These are phyloP conservation scores for Oncorhynchus keta DNA, from an alignment of 2,113 vertebrate species.

Conservation along the genomic window DNA sequence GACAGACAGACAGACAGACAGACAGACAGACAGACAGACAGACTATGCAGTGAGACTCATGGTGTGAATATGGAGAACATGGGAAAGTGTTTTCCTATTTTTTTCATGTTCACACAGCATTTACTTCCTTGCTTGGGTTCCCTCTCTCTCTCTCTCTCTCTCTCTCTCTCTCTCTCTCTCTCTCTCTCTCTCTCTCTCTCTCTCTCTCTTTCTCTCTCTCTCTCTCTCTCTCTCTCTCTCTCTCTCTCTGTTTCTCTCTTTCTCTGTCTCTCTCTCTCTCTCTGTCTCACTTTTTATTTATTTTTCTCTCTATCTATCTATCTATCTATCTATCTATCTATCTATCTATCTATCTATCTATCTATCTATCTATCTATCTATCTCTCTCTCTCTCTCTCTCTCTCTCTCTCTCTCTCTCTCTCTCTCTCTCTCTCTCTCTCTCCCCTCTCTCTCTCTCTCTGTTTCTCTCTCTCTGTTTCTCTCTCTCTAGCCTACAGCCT, in stretches of 20 bases:
- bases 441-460: background rate
- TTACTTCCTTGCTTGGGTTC: too few relatives aligned
- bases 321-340: background rate
- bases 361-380: background rate
- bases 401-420: slow-evolving; percentile 3
- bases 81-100: background rate
- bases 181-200: background rate
- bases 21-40: slow-evolving; percentile 7
- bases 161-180: background rate
- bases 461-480: background rate
- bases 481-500: slow-evolving; percentile 46
- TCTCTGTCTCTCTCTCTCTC: background rate
- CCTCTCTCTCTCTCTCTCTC: background rate
- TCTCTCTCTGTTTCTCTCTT: background rate
- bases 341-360: background rate
- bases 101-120: background rate
- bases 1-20: slow-evolving; percentile 9
- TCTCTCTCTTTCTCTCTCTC: background rate
- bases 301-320: accelerated
- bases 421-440: background rate
- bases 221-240: background rate
- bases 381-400: background rate
- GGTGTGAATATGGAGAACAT: too few relatives aligned
- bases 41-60: too few relatives aligned
- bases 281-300: accelerated